These are phyloP conservation scores for Trichomalopsis sarcophagae DNA, from an alignment of 1,140 invertebrate genomes.

Conservation along the genomic window DNA sequence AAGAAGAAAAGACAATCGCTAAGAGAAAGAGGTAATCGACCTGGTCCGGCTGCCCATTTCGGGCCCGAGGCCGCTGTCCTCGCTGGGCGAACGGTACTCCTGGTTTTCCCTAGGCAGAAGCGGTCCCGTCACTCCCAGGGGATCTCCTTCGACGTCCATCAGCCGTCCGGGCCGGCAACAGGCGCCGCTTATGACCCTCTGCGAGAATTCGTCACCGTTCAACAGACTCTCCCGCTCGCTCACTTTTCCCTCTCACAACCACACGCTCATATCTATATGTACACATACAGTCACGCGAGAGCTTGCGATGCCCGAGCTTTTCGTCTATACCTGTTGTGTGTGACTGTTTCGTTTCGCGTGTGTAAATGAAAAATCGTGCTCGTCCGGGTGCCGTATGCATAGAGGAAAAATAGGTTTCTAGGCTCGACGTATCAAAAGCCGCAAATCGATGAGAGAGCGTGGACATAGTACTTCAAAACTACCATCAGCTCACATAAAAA, in stretches of 20 bases:
- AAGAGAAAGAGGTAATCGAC: slow-evolving; percentile 56
- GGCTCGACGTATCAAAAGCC: slow-evolving; percentile 16
- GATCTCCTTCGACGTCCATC: slow-evolving; percentile 78
- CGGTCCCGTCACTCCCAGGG: slow-evolving; percentile 73
- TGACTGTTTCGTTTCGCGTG: not conserved
- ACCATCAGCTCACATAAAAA: too few species aligned
- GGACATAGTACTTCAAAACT: too few species aligned
- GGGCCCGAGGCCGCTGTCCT: slow-evolving; percentile 88
- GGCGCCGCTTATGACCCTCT: slow-evolving; percentile 65
- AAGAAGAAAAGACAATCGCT: slow-evolving; percentile 26
- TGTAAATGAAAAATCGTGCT: not conserved
- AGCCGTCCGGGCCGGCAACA: slow-evolving; percentile 74
- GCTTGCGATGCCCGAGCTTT: slow-evolving; percentile 58
- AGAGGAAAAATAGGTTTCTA: slow-evolving; percentile 37
- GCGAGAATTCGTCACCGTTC: slow-evolving; percentile 64
- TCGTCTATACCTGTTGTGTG: not conserved
- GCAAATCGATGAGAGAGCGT: slow-evolving; percentile 19
- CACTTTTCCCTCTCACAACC: not conserved
- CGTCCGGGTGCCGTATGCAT: not conserved
- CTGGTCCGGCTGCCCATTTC: slow-evolving; percentile 81
- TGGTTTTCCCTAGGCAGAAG: slow-evolving; percentile 72
- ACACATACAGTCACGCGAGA: not conserved
- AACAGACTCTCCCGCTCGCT: not conserved
- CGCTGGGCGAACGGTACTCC: slow-evolving; percentile 85
- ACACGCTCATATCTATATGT: not conserved